These are phyloP conservation scores for Styela clava DNA, from an alignment of 23 tunicate genomes.

Conservation along the genomic window DNA sequence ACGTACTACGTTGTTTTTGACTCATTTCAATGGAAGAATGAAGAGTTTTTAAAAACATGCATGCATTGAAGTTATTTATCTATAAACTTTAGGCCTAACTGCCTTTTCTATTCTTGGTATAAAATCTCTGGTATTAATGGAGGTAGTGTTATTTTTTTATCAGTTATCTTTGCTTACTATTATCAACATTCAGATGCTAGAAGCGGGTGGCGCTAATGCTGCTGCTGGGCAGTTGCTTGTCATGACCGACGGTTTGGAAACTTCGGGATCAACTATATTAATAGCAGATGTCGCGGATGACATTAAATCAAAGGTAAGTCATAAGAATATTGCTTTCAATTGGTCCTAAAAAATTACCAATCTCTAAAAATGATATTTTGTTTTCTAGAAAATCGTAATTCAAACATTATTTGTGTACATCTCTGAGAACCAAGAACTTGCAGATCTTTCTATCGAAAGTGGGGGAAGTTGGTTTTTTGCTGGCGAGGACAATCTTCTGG, in stretches of 20 bases:
- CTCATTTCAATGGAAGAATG: neutral
- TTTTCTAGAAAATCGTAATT: conserved; percentile 12
- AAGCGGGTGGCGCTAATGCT: neutral
- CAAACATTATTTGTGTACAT: neutral
- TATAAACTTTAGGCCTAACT: neutral
- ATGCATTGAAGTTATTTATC: no score
- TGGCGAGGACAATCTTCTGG: conserved; percentile 4
- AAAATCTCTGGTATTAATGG: neutral
- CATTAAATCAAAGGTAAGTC: no score
- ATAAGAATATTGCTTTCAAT: no score
- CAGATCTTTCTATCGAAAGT: neutral
- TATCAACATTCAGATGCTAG: neutral
- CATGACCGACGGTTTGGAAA: conserved; percentile 18
- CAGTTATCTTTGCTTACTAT: neutral
- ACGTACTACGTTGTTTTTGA: neutral
- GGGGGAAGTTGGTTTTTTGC: conserved; percentile 49
- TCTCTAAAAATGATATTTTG: neutral
- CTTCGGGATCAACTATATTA: neutral
- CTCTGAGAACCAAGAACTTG: neutral
- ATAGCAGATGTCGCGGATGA: conserved; percentile 13
- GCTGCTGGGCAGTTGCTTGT: conserved; percentile 19
- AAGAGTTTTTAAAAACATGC: neutral
- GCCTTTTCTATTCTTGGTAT: neutral
- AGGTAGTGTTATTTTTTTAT: no score
- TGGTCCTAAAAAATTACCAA: neutral